Evolutionary conservation across 2,888 invertebrate genomes (phyloP), one percentile per base, ranked within the genome.

Genomic region (Rhingia rostrata): DNA sequence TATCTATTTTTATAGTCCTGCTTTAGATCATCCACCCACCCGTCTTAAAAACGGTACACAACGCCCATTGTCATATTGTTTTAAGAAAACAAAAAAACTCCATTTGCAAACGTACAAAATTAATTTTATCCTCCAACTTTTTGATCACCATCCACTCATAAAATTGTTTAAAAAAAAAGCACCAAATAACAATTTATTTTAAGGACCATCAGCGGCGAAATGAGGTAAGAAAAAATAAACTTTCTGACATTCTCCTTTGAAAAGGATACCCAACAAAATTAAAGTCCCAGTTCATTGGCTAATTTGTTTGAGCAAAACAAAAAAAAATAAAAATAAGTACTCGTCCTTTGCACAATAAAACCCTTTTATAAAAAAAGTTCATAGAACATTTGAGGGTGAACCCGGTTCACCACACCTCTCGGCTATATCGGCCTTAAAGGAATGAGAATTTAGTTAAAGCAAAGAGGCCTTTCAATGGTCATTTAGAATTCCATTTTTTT

Each of bases 241-340:
- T 14, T 69, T 7, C 49, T 70, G 37, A 47, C 22, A 32, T 61
- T 54, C 43, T 14, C n/a, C 12, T n/a, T 10, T 4, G 39, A 47
- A 74, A 64, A 5, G 39, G 35, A 64, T 70, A 43, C 41, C 33
- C 43, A 51, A 51, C 6, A 10, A 49, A 69, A 70, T 39, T 39
- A 69, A 67, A 64, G 54, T 30, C 75, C 58, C 64, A 43, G 51
- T 70, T 75, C 63, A 53, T 70, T 69, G 74, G 74, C 81, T 81
- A 81, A 81, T 81, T 81, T 81, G 74, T 64, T 81, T 70, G 51
- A 49, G 43, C 9, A 51, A 58, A 58, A 74, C 47, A 43, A 78
- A 77, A 54, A 56, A 69, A 22, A 45, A 51, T 32, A 49, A 58
- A 58, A 12, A 4, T 37, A 30, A n/a, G 41, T 30, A 4, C 43